Evolutionary conservation across 1,140 invertebrate species (phyloP), one percentile per base, ranked within the genome.

Genomic region (Drosophila kikkawai): DNA sequence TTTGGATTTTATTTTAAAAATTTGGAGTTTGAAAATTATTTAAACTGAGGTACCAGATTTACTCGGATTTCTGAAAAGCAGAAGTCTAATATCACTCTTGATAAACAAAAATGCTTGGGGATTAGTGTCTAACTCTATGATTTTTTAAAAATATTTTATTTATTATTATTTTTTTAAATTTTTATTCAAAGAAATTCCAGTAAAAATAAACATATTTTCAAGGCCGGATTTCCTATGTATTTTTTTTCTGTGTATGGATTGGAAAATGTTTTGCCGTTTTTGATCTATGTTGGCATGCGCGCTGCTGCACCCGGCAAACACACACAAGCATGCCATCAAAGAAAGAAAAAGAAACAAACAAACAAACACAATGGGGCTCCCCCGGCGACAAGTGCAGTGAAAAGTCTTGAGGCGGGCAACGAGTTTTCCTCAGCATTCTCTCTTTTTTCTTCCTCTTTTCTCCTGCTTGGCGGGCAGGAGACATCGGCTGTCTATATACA

Each of bases 201-300:
- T 29, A 29, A 29, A 29, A 29, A 29, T 29, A 29, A 29, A 29
- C 5, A 29, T 29, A 29, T 29, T 29, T 29, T 29, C 26, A 29
- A 29, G 26, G 26, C 26, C 0, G 5, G 5, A 29, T 29, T 29
- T 29, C 5, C 5, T 29, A 7, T 29, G 26, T 26, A 15, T 9
- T 50, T 37, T 19, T 47, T 17, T 11, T 19, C 58, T 11, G 7
- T 36, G 64, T 53, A 47, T 42, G 61, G 57, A 75, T 82, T 82
- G 82, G 83, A 86, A 86, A 87, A 76, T 80, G 71, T 86, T 55
- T 55, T 79, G 76, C 83, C 71, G 76, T 86, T 87, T 90, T 87
- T 87, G 80, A 87, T 88, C 84, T 90, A 90, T 88, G 85, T 56
- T 88, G 80, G 83, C 83, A 87, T 87, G 84, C 77, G 83, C 83